Evolutionary conservation across 2,113 vertebrate genomes (phyloP).

Genomic region (Lanius ludovicianus): DNA sequence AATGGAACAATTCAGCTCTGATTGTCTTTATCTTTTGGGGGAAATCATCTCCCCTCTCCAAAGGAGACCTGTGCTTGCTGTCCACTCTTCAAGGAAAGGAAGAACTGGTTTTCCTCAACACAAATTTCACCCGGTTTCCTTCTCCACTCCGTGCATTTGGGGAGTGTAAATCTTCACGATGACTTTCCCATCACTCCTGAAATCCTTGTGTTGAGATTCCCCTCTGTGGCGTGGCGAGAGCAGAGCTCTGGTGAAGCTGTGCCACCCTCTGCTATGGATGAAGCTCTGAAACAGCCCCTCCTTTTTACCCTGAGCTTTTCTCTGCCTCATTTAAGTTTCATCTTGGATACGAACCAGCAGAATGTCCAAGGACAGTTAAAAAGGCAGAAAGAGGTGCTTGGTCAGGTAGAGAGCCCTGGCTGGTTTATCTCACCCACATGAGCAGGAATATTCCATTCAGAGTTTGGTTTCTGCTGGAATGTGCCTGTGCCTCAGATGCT

Average conservation of each 20-base stretch:
- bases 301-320: neutral
- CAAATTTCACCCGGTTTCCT: neutral
- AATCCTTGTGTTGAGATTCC: neutral
- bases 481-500: neutral
- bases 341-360: neutral
- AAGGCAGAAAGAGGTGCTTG: neutral
- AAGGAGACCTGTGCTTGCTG: too few relatives aligned
- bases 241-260: neutral
- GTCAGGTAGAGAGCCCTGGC: neutral
- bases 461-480: neutral
- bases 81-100: neutral
- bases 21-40: neutral
- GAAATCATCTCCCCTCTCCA: neutral
- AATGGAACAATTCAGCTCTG: neutral
- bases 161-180: neutral
- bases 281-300: neutral
- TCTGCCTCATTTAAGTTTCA: neutral
- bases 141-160: neutral
- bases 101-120: rapidly evolving
- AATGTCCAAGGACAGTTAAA: neutral
- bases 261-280: neutral
- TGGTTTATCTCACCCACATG: neutral
- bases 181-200: neutral
- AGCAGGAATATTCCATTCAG: neutral
- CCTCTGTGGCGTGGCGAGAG: neutral